Evolutionary conservation across 1,140 invertebrate species (phyloP).

Genomic region (Cherax destructor): DNA sequence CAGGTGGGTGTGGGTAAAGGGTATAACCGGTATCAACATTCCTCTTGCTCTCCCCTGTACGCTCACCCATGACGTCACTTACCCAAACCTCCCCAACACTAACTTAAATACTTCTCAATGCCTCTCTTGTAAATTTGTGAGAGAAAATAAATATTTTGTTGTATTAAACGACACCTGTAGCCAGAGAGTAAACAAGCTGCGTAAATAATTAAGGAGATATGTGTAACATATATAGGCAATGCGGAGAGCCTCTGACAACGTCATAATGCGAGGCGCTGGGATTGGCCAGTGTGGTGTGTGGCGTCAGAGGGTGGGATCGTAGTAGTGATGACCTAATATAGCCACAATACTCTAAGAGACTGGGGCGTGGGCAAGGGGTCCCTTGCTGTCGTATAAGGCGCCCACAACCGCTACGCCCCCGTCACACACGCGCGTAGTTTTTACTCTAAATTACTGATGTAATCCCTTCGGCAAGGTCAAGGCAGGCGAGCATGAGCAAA

Average conservation of each 20-base stretch:
- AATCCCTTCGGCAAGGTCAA: neutral
- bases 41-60: neutral
- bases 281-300: neutral
- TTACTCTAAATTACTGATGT: neutral
- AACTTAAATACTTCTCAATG: neutral
- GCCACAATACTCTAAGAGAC: conserved; percentile 2
- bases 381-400: neutral
- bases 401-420: neutral
- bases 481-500: neutral
- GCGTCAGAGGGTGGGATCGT: neutral
- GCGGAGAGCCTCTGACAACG: neutral
- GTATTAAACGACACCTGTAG: neutral
- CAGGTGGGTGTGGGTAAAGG: neutral
- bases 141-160: neutral
- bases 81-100: neutral
- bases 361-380: neutral
- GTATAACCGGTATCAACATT: neutral
- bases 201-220: neutral
- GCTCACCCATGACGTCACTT: neutral
- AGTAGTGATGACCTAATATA: conserved; percentile 10
- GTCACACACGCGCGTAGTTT: neutral
- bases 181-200: neutral
- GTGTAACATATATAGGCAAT: neutral
- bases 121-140: neutral
- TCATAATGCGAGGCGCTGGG: neutral